phyloP scores from a whole-genome alignment of 2,113 vertebrate species.

The Ellobius talpinus region DNA sequence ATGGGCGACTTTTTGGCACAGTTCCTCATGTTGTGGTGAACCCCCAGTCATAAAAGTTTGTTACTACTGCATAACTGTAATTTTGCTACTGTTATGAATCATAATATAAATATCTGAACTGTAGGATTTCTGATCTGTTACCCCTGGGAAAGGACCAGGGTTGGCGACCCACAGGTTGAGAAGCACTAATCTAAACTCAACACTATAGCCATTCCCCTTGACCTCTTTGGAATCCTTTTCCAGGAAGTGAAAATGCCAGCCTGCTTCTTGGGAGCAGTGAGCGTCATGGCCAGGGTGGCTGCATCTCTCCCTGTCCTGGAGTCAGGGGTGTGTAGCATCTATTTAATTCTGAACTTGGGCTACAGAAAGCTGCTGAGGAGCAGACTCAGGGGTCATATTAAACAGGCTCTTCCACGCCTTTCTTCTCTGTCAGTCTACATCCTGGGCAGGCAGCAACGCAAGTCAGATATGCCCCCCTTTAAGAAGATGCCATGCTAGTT shows the following conservation, averaged over 20 bases:
- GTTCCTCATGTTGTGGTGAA: background rate
- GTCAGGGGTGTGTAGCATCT: background rate
- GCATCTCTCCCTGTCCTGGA: background rate
- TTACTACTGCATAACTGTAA: background rate
- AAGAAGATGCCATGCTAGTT: background rate
- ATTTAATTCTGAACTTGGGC: background rate
- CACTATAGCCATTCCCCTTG: background rate
- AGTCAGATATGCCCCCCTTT: background rate
- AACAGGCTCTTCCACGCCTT: background rate
- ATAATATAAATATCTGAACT: background rate
- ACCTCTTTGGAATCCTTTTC: background rate
- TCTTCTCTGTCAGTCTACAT: background rate
- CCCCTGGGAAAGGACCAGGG: background rate
- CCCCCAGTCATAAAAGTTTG: background rate
- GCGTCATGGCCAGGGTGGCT: accelerated
- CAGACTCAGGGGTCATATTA: background rate
- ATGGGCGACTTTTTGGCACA: background rate
- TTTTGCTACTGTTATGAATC: background rate
- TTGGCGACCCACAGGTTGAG: background rate
- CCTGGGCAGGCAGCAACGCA: background rate
- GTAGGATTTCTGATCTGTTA: background rate
- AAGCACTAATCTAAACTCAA: background rate
- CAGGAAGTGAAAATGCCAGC: background rate
- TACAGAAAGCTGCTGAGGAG: background rate
- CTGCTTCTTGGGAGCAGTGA: background rate